phyloP scores from a whole-genome alignment of 1,140 invertebrate species.

The Planococcus citri region DNA sequence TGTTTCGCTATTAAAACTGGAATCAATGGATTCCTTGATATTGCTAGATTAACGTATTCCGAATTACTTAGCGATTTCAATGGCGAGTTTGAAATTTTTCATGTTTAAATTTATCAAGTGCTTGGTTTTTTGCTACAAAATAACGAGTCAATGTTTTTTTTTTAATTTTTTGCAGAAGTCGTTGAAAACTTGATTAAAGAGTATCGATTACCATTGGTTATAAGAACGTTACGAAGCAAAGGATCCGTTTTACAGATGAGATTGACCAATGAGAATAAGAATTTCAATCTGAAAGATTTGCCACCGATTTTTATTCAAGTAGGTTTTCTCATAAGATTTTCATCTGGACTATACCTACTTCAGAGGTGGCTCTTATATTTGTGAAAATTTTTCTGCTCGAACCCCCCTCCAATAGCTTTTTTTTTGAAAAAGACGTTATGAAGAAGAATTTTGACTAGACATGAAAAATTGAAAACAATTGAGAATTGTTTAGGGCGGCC shows the following conservation, averaged over 20 bases:
- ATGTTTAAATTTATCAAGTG: background rate
- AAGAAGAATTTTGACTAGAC: too few species aligned
- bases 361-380: too few species aligned
- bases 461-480: too few species aligned
- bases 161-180: slow-evolving; percentile 39
- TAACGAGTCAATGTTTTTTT: slow-evolving; percentile 16
- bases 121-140: too few species aligned
- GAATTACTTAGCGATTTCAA: slow-evolving; percentile 65
- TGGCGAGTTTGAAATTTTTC: slow-evolving; percentile 35
- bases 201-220: slow-evolving; percentile 48
- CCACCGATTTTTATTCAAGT: slow-evolving; percentile 53
- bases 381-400: too few species aligned
- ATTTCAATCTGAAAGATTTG: slow-evolving; percentile 42
- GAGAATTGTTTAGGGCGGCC: too few species aligned
- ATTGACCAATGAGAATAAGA: slow-evolving; percentile 32
- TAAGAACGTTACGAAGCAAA: slow-evolving; percentile 49
- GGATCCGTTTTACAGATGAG: slow-evolving; percentile 65
- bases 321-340: background rate
- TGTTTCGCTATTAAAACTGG: slow-evolving; percentile 71
- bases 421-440: too few species aligned
- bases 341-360: too few species aligned
- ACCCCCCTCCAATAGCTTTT: too few species aligned
- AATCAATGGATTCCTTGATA: slow-evolving; percentile 59
- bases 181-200: slow-evolving; percentile 44
- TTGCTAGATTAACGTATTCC: slow-evolving; percentile 61